Evolutionary conservation across 2,113 vertebrate genomes (phyloP), one percentile per base, ranked within the genome.

Genomic region (Callionymus lyra): DNA sequence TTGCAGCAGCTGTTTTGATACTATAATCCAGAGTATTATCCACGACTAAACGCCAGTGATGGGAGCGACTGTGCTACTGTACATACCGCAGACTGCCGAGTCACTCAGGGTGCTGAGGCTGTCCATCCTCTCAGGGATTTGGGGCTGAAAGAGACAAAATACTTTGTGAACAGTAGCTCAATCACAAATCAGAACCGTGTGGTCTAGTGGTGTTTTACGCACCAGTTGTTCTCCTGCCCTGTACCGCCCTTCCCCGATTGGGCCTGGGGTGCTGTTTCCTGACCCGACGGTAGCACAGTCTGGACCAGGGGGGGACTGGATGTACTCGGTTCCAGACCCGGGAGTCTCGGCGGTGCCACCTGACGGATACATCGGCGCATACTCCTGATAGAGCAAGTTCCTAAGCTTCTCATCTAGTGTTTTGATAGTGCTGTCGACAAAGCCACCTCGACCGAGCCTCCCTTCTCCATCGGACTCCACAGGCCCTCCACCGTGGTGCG

Each of bases 351-450:
- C 87, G 0, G 87, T 79, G 34, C 84, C 87, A 0, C 89, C 88
- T 0, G 89, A 86, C 2, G 89, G 85, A n/a, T 91, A 90, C 56
- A 91, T 88, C 0, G 92, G 92, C 11, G 89, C 83, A 0, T 94
- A 93, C 34, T 98, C 95, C 79, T 97, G 95, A 73, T 98, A 98
- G 1, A 98, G 88, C 44, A 98, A 71, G 39, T 91, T 98, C 47
- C 95, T 86, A 16, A 98, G 65, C 54, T 98, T 98, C 78, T 98
- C 95, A 2, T 98, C 95, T 1, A 98, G 81, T 13, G 91, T 93
- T 80, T 97, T 97, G 40, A 98, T 98, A 0, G 94, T 94, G 74
- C 85, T 93, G 78, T 97, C 94, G 9, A 92, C 90, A 0, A 97
- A 97, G 65, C 90, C 89, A 6, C 91, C 86, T 11, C 92, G 73